Conservation (phyloP, 1,140 invertebrate genomes). For the Tetraneura akinire region DNA sequence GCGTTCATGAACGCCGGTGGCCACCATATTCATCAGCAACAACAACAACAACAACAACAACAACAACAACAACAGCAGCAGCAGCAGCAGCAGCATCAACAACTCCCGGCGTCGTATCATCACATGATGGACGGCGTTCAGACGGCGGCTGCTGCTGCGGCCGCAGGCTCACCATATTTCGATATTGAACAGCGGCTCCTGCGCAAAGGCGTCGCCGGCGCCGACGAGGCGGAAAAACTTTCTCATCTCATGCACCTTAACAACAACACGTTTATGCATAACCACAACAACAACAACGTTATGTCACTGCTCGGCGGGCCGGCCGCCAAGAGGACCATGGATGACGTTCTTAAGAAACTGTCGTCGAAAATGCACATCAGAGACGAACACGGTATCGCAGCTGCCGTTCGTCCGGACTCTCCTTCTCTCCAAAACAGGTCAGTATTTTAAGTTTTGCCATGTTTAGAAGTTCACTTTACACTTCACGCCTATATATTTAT, state of each 20-base stretch:
- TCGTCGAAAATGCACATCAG: slow-evolving; percentile 75
- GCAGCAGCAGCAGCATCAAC: too few relatives aligned
- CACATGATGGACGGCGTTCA: slow-evolving; percentile 33
- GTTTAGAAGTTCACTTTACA: too few relatives aligned
- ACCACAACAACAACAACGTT: slow-evolving; percentile 29
- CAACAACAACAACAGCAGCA: too few relatives aligned
- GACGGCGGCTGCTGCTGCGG: neutral
- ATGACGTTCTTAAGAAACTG: slow-evolving; percentile 80
- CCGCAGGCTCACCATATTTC: slow-evolving; percentile 24
- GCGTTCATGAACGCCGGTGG: slow-evolving; percentile 31
- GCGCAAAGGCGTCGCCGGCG: neutral
- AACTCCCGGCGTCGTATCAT: neutral
- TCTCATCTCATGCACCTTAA: slow-evolving; percentile 28
- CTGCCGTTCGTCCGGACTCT: neutral
- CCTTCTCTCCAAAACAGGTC: slow-evolving; percentile 6
- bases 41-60: neutral
- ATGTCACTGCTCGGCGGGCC: neutral
- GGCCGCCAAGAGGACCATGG: slow-evolving; percentile 70
- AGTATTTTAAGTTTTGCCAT: too few relatives aligned
- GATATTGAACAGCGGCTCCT: slow-evolving; percentile 30
- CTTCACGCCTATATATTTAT: too few relatives aligned
- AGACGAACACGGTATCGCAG: neutral
- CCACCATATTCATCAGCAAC: neutral
- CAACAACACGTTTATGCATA: slow-evolving; percentile 47
- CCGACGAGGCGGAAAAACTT: slow-evolving; percentile 14